Conservation (phyloP, 2,888 invertebrate genomes). For the Strigamia crassipes region DNA sequence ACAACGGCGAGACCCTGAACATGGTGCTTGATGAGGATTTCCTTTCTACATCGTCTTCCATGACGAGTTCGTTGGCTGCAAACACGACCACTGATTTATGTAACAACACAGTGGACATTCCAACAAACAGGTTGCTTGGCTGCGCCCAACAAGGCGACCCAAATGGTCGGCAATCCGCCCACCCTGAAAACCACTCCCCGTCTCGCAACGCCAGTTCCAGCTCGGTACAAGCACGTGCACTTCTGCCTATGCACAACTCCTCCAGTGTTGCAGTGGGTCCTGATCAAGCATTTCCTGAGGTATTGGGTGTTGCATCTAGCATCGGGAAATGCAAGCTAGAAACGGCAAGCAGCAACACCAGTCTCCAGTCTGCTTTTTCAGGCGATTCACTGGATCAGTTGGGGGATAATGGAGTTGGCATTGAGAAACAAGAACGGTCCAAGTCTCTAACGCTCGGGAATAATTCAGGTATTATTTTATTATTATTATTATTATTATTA, state of each 20-base stretch:
- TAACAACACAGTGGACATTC: constrained; percentile 32
- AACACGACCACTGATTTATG: constrained; percentile 18
- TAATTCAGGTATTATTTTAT: not conserved
- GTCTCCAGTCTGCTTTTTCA: constrained; percentile 48
- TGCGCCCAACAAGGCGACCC: constrained; percentile 39
- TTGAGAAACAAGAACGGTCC: not conserved
- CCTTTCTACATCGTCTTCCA: constrained; percentile 38
- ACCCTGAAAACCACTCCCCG: constrained; percentile 23
- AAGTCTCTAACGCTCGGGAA: not conserved
- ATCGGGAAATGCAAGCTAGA: constrained; percentile 17
- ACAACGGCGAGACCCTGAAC: not conserved
- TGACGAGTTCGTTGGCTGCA: constrained; percentile 22
- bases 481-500: too few relatives aligned
- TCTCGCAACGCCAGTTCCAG: not conserved
- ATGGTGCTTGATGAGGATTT: constrained; percentile 18
- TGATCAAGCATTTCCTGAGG: not conserved
- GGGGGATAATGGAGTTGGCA: not conserved
- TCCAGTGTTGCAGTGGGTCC: not conserved
- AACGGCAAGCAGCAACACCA: constrained; percentile 44
- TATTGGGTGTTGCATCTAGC: constrained; percentile 10
- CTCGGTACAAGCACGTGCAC: not conserved
- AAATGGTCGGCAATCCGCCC: constrained; percentile 26
- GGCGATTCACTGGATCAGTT: constrained; percentile 48
- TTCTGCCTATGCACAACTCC: not conserved
- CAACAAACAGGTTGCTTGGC: constrained; percentile 38